These are phyloP conservation scores for Blastomussa wellsi DNA, from an alignment of 92 coral and sea anemone genomes.

Conservation along the genomic window DNA sequence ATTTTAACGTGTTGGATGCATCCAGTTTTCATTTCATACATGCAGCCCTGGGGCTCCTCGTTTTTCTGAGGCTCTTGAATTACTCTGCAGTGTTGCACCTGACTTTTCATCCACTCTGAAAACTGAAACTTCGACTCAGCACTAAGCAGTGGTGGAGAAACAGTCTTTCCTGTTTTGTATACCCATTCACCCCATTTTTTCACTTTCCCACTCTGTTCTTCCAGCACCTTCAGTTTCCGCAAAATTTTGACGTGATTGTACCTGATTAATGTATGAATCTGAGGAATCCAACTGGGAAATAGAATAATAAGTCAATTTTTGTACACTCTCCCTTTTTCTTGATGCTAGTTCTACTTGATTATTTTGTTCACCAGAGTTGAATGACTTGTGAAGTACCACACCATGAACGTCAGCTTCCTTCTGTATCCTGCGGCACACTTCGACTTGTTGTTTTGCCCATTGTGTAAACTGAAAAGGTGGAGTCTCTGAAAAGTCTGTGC, in stretches of 20 bases:
- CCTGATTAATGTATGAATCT: constrained; percentile 41
- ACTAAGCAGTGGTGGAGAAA: neutral
- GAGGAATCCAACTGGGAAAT: constrained; percentile 39
- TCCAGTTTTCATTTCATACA: neutral
- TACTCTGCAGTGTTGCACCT: constrained; percentile 31
- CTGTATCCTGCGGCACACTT: constrained; percentile 59
- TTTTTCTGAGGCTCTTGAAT: constrained; percentile 23
- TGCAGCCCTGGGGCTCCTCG: no score
- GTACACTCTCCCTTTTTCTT: neutral
- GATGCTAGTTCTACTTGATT: neutral
- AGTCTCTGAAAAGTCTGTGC: constrained; percentile 34
- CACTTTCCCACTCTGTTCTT: neutral
- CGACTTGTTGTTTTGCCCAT: constrained; percentile 82
- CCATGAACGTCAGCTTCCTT: neutral
- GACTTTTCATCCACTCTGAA: constrained; percentile 42
- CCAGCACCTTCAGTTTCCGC: neutral
- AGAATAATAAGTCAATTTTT: neutral
- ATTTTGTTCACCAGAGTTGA: neutral
- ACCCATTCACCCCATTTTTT: constrained; percentile 10
- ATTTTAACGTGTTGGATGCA: neutral
- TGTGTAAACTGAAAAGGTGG: constrained; percentile 73
- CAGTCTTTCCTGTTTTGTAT: constrained; percentile 4
- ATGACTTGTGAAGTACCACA: neutral
- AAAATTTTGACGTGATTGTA: constrained; percentile 13
- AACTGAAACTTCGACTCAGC: constrained; percentile 44